Percentiles rank a stretch among this genome's conserved stretches.
Conservation (phyloP, 1,140 invertebrate genomes). For the Nomia melanderi region DNA sequence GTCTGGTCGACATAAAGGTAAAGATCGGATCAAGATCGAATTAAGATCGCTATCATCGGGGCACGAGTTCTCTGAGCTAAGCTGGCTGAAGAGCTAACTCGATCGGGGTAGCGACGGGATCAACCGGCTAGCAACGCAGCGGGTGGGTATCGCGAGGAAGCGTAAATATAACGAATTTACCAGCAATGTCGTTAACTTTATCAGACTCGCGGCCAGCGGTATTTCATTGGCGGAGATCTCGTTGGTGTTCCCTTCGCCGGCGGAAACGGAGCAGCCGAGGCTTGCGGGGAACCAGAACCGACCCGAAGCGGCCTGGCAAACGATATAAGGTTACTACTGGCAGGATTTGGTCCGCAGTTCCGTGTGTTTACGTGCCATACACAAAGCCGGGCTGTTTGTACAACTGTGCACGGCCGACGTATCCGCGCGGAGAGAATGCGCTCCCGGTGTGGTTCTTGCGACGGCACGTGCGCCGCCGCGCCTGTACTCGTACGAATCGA, state of each 20-base stretch:
- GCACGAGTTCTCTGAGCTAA: too few species aligned
- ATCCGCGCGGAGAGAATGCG: not conserved
- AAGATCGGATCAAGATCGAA: not conserved
- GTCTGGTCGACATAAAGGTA: not conserved
- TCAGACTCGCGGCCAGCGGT: slow-evolving; percentile 33
- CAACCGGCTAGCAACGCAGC: too few species aligned
- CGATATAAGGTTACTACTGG: slow-evolving; percentile 61
- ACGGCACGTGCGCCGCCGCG: not conserved
- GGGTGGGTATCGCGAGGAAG: slow-evolving; percentile 16
- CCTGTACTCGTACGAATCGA: not conserved
- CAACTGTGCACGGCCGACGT: slow-evolving; percentile 16
- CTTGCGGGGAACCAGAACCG: slow-evolving; percentile 35
- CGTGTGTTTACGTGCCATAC: slow-evolving; percentile 32
- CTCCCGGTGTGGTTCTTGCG: not conserved
- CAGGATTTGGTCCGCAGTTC: slow-evolving; percentile 22
- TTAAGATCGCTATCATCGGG: not conserved
- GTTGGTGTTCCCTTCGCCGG: slow-evolving; percentile 3
- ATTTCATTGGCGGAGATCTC: slow-evolving; percentile 47
- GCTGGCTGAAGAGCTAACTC: not conserved
- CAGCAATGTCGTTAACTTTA: slow-evolving; percentile 68
- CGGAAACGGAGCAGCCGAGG: slow-evolving; percentile 23
- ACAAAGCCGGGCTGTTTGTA: slow-evolving; percentile 27
- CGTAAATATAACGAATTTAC: slow-evolving; percentile 60
- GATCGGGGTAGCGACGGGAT: not conserved
- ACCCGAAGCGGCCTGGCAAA: slow-evolving; percentile 41